Base-by-base conservation (phyloP, 2,888 invertebrate genomes). In the Athrips mouffetella region DNA sequence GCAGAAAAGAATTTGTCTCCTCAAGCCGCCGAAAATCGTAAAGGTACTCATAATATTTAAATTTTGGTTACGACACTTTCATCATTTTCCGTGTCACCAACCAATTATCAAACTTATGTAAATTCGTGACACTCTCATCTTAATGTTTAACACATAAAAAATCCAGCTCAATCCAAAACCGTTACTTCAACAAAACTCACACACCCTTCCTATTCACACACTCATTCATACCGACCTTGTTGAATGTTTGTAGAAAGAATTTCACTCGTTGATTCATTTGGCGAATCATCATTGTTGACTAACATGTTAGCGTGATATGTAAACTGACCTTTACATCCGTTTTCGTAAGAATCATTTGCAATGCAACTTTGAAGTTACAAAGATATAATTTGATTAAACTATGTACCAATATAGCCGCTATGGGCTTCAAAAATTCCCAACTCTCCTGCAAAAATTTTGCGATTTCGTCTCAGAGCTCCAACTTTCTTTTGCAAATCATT, bases 311-410 rank as follows among this genome's bases (percentile, higher is more conserved):
- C 25, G 3, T 2, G 40, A 25, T 40, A 25, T 40, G 40, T 40
- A 40, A 40, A 40, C 40, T 40, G 40, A 40, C 40, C 40, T 40
- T 37, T 25, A 40, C 15, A 40, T 40, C 40, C 40, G 25, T 25
- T 25, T 15, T 25, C 15, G 40, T 15, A 40, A 13, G 23, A n/a
- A n/a, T 23, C 7, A 21, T 11, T 21, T 11, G 20, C 2, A 8
- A n/a, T n/a, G n/a, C n/a, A n/a, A n/a, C n/a, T n/a, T n/a, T n/a
- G n/a, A n/a, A n/a, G n/a, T n/a, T n/a, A n/a, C n/a, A n/a, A n/a
- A n/a, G n/a, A n/a, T n/a, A n/a, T n/a, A n/a, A n/a, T n/a, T n/a
- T n/a, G n/a, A n/a, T n/a, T n/a, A n/a, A n/a, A n/a, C n/a, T n/a
- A n/a, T n/a, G n/a, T n/a, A n/a, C n/a, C n/a, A n/a, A n/a, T n/a